A percentile compares a stretch with the other conserved stretches of the same genome.
Conservation (phyloP, 2,113 vertebrate species). For the Protomyctophum bolini region DNA sequence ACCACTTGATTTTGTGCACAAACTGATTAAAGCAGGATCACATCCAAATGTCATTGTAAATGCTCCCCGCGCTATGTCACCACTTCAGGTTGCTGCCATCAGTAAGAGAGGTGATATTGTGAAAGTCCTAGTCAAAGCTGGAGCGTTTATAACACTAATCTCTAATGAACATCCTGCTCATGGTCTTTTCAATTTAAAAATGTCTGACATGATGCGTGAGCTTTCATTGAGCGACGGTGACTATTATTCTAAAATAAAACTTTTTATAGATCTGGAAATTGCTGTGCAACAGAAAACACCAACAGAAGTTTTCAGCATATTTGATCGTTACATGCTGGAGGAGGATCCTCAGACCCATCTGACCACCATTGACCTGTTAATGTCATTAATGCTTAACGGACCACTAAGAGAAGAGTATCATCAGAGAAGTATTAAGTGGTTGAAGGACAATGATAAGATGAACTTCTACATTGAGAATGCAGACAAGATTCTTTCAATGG, state of each 20-base stretch:
- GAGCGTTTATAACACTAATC: constrained; percentile 6
- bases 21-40: constrained; percentile 49
- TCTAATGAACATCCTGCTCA: fast-evolving
- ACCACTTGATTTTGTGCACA: constrained; percentile 18
- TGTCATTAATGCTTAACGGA: fast-evolving
- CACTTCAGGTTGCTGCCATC: constrained; percentile 46
- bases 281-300: too few relatives aligned
- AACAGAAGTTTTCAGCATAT: too few relatives aligned
- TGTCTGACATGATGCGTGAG: constrained; percentile 11
- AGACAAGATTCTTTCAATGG: constrained; percentile 26
- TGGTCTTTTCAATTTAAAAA: constrained; percentile 18
- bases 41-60: not conserved
- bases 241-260: too few relatives aligned
- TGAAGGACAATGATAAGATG: constrained; percentile 41
- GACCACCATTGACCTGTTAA: constrained; percentile 57
- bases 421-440: constrained; percentile 41
- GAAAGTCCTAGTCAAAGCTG: constrained; percentile 44
- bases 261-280: too few relatives aligned
- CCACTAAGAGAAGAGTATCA: fast-evolving
- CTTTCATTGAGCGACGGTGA: too few relatives aligned
- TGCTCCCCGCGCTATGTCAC: not conserved
- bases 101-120: constrained; percentile 39
- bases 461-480: not conserved
- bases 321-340: too few relatives aligned
- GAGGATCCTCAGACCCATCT: not conserved